Base-by-base conservation (phyloP, 92 coral and sea anemone genomes). In the Zoanthus gigantus region DNA sequence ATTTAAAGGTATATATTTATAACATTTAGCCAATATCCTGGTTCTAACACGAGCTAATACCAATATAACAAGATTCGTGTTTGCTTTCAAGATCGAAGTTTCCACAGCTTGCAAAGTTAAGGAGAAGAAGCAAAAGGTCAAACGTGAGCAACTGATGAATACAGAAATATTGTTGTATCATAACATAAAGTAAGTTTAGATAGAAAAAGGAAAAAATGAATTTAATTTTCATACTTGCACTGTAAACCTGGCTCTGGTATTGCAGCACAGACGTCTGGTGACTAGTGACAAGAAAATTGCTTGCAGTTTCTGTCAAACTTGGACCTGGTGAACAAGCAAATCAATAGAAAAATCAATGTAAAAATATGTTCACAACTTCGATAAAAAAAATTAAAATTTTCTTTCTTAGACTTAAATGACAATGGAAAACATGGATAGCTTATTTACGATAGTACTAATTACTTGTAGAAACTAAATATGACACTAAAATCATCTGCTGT, bases 291-390 rank as follows among this genome's bases (percentile, higher is more conserved):
- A 93, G 93, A 44, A 93, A 86, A 67, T 83, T 91, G 66, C 87
- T 88, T 9, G 98, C 98, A 74, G 98, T 96, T 82, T 95, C 94
- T n/a, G 98, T 88, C 30, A 95, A 80, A 66, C 95, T 89, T 29
- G 90, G 85, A 2, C 98, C 96, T 93, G 45, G 5, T 45, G 17
- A 48, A 9, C 44, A 69, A 48, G 56, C 56, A 50, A 50, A 50
- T 0, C 56, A 50, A 0, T 2, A 50, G 2, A 50, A 50, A 1
- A 50, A 7, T 7, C 56, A 50, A 50, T 11, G 56, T 50, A 7
- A 50, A 50, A 50, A 50, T 7, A 11, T 50, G 9, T 50, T 50
- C 56, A 50, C 56, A 50, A 11, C 13, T 50, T 50, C 12, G 9
- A 5, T 50, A 50, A 50, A 50, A 37, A 37, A 37, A 2, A 23